Conservation (phyloP, 37 sponge, comb jelly and placozoan genomes). For the Eunapius fragilis region DNA sequence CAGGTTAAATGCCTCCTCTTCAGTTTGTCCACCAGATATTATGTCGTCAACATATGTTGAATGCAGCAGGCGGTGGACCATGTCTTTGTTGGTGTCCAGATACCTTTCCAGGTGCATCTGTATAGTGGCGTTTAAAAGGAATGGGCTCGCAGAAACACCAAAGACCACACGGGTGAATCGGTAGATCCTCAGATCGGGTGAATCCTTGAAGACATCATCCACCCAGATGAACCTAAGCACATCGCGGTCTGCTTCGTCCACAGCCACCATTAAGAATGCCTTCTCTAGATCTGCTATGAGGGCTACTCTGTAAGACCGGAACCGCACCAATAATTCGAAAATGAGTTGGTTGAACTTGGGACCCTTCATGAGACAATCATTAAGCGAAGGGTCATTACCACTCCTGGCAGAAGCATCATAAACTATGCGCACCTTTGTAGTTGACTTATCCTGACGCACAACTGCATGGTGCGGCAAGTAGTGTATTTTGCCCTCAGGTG, state of each 20-base stretch:
- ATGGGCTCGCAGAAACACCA: slow-evolving; percentile 53
- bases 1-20: slow-evolving; percentile 13
- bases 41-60: slow-evolving; percentile 31
- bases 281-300: slow-evolving; percentile 52
- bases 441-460: slow-evolving; percentile 6
- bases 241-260: slow-evolving; percentile 34
- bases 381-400: not conserved
- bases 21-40: slow-evolving; percentile 7
- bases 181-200: too few species aligned
- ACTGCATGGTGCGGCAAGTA: slow-evolving; percentile 50
- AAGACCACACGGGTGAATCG: too few species aligned
- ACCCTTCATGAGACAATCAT: slow-evolving; percentile 22
- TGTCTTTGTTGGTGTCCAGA: not conserved
- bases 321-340: slow-evolving; percentile 30
- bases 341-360: slow-evolving; percentile 43
- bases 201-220: slow-evolving; percentile 6
- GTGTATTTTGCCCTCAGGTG: not conserved
- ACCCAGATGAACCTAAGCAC: slow-evolving; percentile 53
- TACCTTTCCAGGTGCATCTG: slow-evolving; percentile 20
- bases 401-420: slow-evolving; percentile 53
- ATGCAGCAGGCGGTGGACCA: slow-evolving; percentile 1
- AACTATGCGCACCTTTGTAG: slow-evolving; percentile 49
- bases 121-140: slow-evolving; percentile 41
- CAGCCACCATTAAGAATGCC: slow-evolving; percentile 49
- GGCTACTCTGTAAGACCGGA: slow-evolving; percentile 18